phyloP scores from a whole-genome alignment of 35 echinoderm and acorn worm species.

The Ophioderma brevispina region DNA sequence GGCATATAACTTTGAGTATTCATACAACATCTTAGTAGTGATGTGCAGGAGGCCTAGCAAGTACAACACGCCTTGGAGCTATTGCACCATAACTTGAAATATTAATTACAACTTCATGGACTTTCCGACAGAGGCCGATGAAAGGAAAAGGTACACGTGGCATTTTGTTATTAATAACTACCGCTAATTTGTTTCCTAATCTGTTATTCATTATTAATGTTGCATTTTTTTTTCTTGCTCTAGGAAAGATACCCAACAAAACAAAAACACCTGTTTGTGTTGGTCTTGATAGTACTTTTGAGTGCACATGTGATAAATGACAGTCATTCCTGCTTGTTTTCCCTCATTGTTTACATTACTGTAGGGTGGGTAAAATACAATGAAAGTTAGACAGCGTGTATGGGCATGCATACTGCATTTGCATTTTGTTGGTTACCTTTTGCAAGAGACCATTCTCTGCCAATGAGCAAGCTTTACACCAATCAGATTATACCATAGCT shows the following conservation, averaged over 20 bases:
- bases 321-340: no score
- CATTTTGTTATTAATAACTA: background rate
- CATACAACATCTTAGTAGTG: no score
- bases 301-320: no score
- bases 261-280: no score
- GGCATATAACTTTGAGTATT: no score
- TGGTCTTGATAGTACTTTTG: no score
- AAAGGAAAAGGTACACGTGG: background rate
- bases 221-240: background rate
- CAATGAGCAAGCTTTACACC: background rate
- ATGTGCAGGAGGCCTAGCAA: no score
- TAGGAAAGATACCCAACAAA: background rate
- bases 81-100: background rate
- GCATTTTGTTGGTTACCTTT: background rate
- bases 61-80: no score
- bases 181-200: background rate
- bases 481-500: background rate
- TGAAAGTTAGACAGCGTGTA: background rate
- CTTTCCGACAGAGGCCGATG: background rate
- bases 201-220: background rate
- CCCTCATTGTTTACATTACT: no score
- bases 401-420: background rate
- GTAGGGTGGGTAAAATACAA: background rate
- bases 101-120: background rate
- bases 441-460: no score